These are phyloP conservation scores for Monochamus saltuarius DNA, from an alignment of 1,140 invertebrate genomes.

Conservation along the genomic window DNA sequence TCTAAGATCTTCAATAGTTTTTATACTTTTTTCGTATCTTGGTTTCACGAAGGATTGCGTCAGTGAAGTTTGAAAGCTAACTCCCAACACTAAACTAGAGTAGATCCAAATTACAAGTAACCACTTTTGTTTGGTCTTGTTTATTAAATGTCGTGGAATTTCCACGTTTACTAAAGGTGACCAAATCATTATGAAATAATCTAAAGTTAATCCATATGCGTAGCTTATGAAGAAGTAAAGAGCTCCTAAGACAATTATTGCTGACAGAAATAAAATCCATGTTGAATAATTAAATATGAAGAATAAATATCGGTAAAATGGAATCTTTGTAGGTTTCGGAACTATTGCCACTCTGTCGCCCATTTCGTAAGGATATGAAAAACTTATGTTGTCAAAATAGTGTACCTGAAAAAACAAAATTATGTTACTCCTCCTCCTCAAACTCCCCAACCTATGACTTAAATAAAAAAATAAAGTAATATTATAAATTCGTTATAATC, in stretches of 20 bases:
- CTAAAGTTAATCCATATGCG: background rate
- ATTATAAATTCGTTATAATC: no score
- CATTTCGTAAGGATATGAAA: conserved; percentile 10
- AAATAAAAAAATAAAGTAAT: no score
- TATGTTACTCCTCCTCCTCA: no score
- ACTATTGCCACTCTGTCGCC: conserved; percentile 1
- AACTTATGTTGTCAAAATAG: conserved; percentile 2
- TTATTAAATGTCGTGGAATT: background rate
- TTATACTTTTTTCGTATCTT: conserved; percentile 8
- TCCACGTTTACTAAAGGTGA: background rate
- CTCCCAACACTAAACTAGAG: background rate
- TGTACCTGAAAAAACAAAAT: conserved; percentile 6
- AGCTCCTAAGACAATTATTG: background rate
- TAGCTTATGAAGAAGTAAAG: background rate
- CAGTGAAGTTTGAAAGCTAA: conserved; percentile 2
- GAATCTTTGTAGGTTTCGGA: conserved; percentile 8
- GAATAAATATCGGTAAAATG: conserved; percentile 1
- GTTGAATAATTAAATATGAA: background rate
- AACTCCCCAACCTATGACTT: no score
- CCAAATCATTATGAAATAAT: conserved; percentile 1
- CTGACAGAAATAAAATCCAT: background rate
- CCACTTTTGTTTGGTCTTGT: conserved; percentile 8
- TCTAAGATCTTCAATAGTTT: conserved; percentile 7
- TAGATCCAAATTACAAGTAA: conserved; percentile 5
- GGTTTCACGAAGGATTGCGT: conserved; percentile 5